These are phyloP conservation scores for Lapara coniferarum DNA, from an alignment of 2,888 invertebrate species.

Conservation along the genomic window DNA sequence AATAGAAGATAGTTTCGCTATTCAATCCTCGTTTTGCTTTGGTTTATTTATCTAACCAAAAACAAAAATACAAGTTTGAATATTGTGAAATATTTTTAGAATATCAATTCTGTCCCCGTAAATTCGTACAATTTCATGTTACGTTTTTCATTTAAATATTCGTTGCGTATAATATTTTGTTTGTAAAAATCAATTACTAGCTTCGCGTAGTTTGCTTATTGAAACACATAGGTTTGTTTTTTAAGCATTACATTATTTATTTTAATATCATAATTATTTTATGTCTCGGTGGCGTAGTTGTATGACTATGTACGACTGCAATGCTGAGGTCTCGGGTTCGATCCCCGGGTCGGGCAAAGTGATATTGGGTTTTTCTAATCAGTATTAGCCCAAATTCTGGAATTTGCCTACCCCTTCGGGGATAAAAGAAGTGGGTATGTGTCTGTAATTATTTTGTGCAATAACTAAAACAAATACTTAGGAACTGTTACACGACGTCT, in stretches of 20 bases:
- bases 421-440: too few relatives aligned
- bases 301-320: too few relatives aligned
- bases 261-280: not conserved
- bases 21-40: too few relatives aligned
- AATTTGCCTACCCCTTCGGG: too few relatives aligned
- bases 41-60: not conserved
- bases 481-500: too few relatives aligned
- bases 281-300: too few relatives aligned
- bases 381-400: too few relatives aligned
- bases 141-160: slow-evolving; percentile 3
- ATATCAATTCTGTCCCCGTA: not conserved
- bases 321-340: too few relatives aligned
- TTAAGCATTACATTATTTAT: not conserved
- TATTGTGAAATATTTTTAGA: slow-evolving; percentile 7
- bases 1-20: too few relatives aligned
- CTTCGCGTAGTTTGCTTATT: not conserved
- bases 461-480: too few relatives aligned
- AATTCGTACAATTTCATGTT: not conserved
- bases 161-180: slow-evolving; percentile 9
- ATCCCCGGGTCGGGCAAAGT: too few relatives aligned
- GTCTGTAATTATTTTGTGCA: not conserved
- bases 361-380: too few relatives aligned
- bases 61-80: not conserved
- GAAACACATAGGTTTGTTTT: not conserved
- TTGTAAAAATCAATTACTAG: slow-evolving; percentile 3